phyloP scores from a whole-genome alignment of 2,797 vertebrate genomes.

The Poecile montanus region DNA sequence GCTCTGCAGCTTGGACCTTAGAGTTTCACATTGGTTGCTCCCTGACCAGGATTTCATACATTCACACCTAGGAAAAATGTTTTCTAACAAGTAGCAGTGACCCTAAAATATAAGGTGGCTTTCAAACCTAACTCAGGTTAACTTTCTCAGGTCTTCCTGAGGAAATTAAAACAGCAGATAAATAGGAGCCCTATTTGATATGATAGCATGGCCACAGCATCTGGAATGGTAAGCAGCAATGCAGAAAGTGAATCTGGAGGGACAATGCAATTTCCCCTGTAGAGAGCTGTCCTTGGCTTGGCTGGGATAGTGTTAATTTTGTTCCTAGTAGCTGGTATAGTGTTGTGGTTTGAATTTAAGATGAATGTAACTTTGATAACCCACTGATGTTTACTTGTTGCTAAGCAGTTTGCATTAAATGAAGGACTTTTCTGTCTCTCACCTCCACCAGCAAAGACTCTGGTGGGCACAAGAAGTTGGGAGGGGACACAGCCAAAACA shows the following conservation, averaged over 20 bases:
- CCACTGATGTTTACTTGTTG: background rate
- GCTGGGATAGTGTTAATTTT: background rate
- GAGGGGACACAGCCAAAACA: background rate
- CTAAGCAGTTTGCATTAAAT: background rate
- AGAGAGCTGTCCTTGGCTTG: background rate
- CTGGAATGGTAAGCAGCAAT: background rate
- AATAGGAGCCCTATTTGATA: background rate
- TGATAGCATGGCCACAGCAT: background rate
- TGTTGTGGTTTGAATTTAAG: background rate
- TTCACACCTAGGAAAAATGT: background rate
- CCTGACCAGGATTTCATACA: background rate
- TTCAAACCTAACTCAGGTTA: background rate
- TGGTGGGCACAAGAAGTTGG: background rate
- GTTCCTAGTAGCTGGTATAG: background rate
- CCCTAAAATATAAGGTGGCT: background rate
- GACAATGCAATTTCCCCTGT: rapidly evolving
- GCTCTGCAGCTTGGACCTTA: background rate
- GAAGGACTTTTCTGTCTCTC: background rate
- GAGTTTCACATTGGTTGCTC: background rate
- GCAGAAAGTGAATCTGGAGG: background rate
- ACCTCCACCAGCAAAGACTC: background rate
- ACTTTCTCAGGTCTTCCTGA: background rate
- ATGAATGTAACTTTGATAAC: background rate
- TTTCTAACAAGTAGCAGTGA: background rate
- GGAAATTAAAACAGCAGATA: background rate